These are phyloP conservation scores for Oligia fasciuncula DNA, from an alignment of 2,888 invertebrate genomes.

Conservation along the genomic window DNA sequence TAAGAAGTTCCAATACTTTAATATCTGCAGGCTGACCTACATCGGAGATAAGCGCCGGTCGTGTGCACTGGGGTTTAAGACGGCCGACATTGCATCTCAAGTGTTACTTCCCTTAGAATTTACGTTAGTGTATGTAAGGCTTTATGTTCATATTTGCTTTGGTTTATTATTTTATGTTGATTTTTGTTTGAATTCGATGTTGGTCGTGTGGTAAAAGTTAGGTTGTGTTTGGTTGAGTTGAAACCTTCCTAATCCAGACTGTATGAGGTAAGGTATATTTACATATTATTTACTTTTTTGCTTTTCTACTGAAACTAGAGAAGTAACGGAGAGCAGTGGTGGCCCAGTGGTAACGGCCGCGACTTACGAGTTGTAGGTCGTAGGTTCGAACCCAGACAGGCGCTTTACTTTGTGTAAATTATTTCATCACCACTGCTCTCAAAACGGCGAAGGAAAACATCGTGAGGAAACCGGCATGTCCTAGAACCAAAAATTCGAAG, in stretches of 20 bases:
- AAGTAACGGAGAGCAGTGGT: no score
- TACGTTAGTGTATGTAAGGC: slow-evolving; percentile 41
- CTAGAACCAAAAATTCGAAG: no score
- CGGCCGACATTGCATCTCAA: slow-evolving; percentile 60
- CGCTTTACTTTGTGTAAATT: no score
- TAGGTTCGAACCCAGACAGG: no score
- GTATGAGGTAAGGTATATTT: neutral
- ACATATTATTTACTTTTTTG: neutral
- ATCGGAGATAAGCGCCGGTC: slow-evolving; percentile 63
- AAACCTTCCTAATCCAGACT: neutral
- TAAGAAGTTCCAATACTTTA: slow-evolving; percentile 69
- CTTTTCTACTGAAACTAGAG: neutral
- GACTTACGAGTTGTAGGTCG: no score
- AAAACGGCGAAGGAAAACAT: no score
- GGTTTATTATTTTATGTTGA: slow-evolving; percentile 35
- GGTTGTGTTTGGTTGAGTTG: neutral
- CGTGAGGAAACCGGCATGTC: no score
- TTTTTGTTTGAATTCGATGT: neutral
- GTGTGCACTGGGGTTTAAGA: slow-evolving; percentile 58
- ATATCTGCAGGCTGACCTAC: slow-evolving; percentile 75
- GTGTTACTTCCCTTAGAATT: slow-evolving; percentile 53
- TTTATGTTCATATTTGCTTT: slow-evolving; percentile 56
- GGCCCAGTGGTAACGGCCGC: no score
- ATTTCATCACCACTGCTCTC: no score
- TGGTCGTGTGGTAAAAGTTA: neutral